A percentile compares a stretch with the other conserved stretches of the same genome.
Conservation (phyloP, 35 echinoderm and acorn worm genomes). For the Lytechinus variegatus region DNA sequence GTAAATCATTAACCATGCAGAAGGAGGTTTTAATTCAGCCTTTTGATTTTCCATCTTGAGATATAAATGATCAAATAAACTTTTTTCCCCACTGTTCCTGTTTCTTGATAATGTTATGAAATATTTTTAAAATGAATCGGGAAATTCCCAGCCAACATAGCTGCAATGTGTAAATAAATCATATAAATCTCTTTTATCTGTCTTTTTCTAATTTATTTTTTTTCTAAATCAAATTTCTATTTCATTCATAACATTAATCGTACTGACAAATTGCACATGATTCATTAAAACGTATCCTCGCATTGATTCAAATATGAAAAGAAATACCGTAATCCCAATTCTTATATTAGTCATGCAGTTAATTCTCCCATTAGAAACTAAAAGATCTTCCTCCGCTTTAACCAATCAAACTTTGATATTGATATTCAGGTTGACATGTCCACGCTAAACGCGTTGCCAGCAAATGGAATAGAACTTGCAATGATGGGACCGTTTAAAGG, state of each 20-base stretch:
- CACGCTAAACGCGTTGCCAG: background rate
- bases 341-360: background rate
- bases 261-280: background rate
- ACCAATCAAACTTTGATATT: background rate
- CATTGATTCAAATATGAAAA: background rate
- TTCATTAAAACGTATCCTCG: background rate
- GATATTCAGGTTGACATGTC: background rate
- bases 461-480: background rate
- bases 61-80: too few species aligned
- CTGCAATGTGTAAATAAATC: too few species aligned
- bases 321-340: background rate
- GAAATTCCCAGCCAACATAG: too few species aligned
- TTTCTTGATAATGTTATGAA: too few species aligned
- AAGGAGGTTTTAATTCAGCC: too few species aligned
- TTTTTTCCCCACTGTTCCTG: too few species aligned
- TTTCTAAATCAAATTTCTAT: too few species aligned
- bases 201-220: too few species aligned
- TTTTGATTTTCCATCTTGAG: too few species aligned
- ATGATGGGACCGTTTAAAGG: background rate
- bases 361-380: background rate
- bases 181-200: too few species aligned
- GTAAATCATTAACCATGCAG: too few species aligned
- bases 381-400: background rate
- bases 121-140: too few species aligned
- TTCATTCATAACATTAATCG: background rate